A percentile compares a stretch with the other conserved stretches of the same genome.
Conservation (phyloP, 2,888 invertebrate genomes). For the Myopa tessellatipennis region DNA sequence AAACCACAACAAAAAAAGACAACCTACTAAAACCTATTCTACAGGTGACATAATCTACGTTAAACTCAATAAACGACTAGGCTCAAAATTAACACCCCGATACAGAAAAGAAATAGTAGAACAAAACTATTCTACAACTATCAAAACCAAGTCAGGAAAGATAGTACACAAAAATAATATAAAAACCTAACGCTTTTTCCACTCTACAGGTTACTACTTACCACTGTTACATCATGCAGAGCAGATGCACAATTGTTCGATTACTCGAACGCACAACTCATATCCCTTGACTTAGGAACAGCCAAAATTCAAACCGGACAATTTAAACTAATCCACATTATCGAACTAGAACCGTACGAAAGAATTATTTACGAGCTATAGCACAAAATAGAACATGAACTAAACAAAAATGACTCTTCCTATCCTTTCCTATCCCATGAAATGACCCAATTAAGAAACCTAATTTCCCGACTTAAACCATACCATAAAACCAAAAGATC, state of each 20-base stretch:
- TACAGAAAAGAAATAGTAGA: constrained; percentile 31
- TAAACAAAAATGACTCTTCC: not conserved
- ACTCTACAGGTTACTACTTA: not conserved
- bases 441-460: constrained; percentile 10
- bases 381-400: not conserved
- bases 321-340: constrained; percentile 15
- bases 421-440: constrained; percentile 26
- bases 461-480: not conserved
- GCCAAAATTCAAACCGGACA: constrained; percentile 1
- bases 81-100: constrained; percentile 7
- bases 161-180: constrained; percentile 8
- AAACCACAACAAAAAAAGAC: constrained; percentile 2
- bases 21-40: constrained; percentile 1
- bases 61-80: not conserved
- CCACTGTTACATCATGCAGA: not conserved
- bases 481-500: constrained; percentile 11
- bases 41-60: constrained; percentile 5
- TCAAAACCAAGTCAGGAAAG: constrained; percentile 9
- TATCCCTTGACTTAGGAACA: not conserved
- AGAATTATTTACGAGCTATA: not conserved
- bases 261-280: constrained; percentile 19
- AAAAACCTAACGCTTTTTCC: constrained; percentile 13
- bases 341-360: constrained; percentile 15
- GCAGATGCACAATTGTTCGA: constrained; percentile 8
- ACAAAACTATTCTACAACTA: constrained; percentile 1